phyloP scores from a whole-genome alignment of 2,797 vertebrate species.

The Intellagama lesueurii region DNA sequence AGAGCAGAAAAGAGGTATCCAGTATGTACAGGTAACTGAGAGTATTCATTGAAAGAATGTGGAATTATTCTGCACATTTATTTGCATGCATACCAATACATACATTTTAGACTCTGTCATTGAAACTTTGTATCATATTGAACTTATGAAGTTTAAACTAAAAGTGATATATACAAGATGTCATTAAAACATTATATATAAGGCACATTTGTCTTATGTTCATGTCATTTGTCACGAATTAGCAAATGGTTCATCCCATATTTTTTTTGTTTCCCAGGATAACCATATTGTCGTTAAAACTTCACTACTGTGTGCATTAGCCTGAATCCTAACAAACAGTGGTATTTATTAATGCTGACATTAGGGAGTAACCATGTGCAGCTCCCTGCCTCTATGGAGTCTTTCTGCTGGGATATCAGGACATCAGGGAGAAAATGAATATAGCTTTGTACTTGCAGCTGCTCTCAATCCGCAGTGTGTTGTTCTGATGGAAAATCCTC shows the following conservation, averaged over 20 bases:
- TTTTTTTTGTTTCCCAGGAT: neutral
- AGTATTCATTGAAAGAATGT: neutral
- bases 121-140: neutral
- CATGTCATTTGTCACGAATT: neutral
- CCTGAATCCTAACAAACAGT: neutral
- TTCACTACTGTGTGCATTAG: neutral
- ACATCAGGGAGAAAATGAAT: neutral
- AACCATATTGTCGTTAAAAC: neutral
- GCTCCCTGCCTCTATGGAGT: neutral
- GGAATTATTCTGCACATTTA: neutral
- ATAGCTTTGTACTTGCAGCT: neutral
- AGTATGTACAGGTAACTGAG: neutral
- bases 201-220: neutral
- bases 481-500: neutral
- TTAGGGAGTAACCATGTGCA: no score
- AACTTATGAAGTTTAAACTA: neutral
- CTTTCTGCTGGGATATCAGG: neutral
- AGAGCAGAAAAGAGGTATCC: neutral
- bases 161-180: neutral
- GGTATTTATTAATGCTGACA: neutral
- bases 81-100: neutral
- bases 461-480: neutral
- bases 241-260: neutral
- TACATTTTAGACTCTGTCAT: neutral
- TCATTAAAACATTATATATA: neutral